Conservation (phyloP, 2,113 vertebrate genomes). For the Rattus norvegicus region GRCr8 NC_086027.1:1591501-1592000, state of each 20-base stretch:
- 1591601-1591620: not conserved
- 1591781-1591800: not conserved
- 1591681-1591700: not conserved
- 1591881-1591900: not conserved
- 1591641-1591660: not conserved
- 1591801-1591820: not conserved
- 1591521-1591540: not conserved
- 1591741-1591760: not conserved
- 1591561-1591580: not conserved
- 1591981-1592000: too few species aligned
- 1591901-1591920: not conserved
- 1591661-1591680: not conserved
- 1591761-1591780: not conserved
- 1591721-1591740: not conserved
- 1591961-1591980: not conserved
- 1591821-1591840: not conserved
- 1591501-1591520: not conserved
- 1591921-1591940: not conserved
- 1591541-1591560: not conserved
- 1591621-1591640: not conserved
- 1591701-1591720: not conserved
- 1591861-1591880: not conserved
- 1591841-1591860: not conserved
- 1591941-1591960: not conserved
- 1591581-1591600: too few species aligned